Conservation (phyloP, 2,797 vertebrate genomes). For the Streptopelia turtur region DNA sequence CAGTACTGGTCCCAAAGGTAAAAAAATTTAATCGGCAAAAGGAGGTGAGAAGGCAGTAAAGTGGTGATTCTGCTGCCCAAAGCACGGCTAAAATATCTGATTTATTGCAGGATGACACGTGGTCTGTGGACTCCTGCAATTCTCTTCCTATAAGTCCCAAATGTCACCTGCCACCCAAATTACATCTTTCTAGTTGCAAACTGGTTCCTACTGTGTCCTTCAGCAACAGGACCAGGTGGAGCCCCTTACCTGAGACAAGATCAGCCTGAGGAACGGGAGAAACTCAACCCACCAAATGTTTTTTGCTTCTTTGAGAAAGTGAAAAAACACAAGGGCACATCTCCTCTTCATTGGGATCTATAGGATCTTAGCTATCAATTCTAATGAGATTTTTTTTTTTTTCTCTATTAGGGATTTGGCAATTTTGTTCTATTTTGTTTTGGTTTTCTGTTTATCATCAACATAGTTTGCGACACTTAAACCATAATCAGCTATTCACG, state of each 20-base stretch:
- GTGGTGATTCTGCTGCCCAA: not conserved
- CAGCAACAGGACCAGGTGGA: not conserved
- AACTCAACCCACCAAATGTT: not conserved
- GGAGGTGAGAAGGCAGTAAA: not conserved
- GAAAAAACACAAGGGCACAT: accelerated
- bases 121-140: not conserved
- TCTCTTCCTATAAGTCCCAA: not conserved
- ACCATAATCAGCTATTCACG: not conserved
- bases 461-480: not conserved
- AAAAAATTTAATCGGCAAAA: not conserved
- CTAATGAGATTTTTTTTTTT: not conserved
- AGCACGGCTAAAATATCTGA: accelerated
- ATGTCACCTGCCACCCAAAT: accelerated
- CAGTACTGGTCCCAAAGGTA: accelerated
- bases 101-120: not conserved
- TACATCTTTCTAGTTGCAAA: not conserved
- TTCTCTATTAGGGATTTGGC: not conserved
- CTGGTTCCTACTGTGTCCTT: not conserved
- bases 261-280: not conserved
- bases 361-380: accelerated
- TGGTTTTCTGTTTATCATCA: not conserved
- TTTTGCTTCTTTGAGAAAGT: not conserved
- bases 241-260: too few species aligned
- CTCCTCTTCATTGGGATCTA: not conserved
- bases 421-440: accelerated